These are phyloP conservation scores for Sympetrum striolatum DNA, from an alignment of 2,888 invertebrate species.

Conservation along the genomic window DNA sequence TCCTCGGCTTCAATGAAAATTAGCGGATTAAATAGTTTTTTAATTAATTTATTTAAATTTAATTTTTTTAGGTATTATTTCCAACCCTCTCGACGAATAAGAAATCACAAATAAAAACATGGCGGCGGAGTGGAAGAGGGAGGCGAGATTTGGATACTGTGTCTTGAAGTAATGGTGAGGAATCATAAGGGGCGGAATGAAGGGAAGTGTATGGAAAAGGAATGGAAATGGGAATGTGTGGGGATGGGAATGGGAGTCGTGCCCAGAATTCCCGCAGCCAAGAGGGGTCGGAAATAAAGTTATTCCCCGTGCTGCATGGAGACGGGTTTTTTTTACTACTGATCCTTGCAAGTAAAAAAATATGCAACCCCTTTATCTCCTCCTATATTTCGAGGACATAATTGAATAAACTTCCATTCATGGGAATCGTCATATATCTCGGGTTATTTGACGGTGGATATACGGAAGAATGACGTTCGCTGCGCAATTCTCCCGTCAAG, in stretches of 20 bases:
- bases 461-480: not conserved
- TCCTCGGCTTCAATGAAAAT: too few relatives aligned
- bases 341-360: slow-evolving; percentile 9
- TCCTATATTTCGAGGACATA: slow-evolving; percentile 2
- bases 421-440: slow-evolving; percentile 7
- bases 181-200: not conserved
- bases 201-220: not conserved
- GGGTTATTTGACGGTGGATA: not conserved
- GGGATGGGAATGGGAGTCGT: not conserved
- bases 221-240: not conserved
- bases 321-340: slow-evolving; percentile 23
- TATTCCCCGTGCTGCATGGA: slow-evolving; percentile 21
- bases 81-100: too few relatives aligned
- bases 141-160: not conserved
- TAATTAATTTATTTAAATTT: too few relatives aligned
- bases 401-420: slow-evolving; percentile 38
- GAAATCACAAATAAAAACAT: too few relatives aligned
- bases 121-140: not conserved
- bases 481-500: not conserved
- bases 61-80: not conserved
- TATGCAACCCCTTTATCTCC: slow-evolving; percentile 9
- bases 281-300: slow-evolving; percentile 33
- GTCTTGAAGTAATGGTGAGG: not conserved
- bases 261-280: slow-evolving; percentile 21
- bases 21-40: too few relatives aligned